Base-by-base conservation (phyloP, 2,113 vertebrate genomes). In the Melanotaenia duboulayi region DNA sequence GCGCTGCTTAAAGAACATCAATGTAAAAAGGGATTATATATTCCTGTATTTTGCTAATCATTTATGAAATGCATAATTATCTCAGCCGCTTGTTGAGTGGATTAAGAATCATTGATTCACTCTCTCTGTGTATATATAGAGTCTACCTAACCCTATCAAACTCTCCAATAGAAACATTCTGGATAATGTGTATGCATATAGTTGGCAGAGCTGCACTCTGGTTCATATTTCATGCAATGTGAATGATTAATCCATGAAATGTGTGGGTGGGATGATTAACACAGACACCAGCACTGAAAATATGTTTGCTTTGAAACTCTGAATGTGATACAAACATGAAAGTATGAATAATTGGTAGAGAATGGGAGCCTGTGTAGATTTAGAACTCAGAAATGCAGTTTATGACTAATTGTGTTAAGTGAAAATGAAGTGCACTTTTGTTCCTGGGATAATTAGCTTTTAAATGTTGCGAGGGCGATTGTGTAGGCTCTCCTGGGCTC, bases 341-440 rank as follows among this genome's bases (percentile, higher is more conserved):
- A 92, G 86, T 93, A 92, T 93, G 92, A 93, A 92, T 93, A 94
- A 94, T 93, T 92, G 88, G 86, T 90, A 90, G 82, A 92, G 92
- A 94, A 93, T 87, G 64, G 88, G 81, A 82, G 86, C 88, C 83
- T 78, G 87, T 87, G 85, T 89, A 81, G 87, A 93, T 93, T 87
- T 83, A 88, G 82, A 93, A 94, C 80, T 90, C 79, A 63, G 74
- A 89, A 92, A 93, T 55, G 76, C 92, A 92, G 88, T 94, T 94
- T 92, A 92, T 93, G 93, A 91, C 92, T 93, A 94, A 94, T 93
- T 92, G 92, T 93, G 90, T 94, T 93, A 93, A 94, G 93, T 94
- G 92, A 93, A 94, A 94, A 94, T 93, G 93, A 93, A 94, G 90
- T 92, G 89, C 80, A 91, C 90, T 92, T 93, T 94, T 94, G 92